These are phyloP conservation scores for Psittacula cyanocephala DNA, from an alignment of 2,113 vertebrate species.

Conservation along the genomic window DNA sequence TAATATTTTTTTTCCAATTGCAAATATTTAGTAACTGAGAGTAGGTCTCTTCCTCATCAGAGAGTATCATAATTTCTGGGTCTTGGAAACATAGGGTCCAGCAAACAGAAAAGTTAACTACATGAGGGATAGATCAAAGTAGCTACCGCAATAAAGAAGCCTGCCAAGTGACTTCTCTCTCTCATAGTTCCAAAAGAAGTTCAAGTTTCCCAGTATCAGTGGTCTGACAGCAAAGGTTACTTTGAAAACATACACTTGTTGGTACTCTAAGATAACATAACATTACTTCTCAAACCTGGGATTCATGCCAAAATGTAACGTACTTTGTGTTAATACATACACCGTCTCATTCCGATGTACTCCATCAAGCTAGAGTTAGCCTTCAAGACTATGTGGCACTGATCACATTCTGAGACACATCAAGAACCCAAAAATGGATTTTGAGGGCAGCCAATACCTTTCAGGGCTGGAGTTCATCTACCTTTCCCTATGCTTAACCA, in stretches of 20 bases:
- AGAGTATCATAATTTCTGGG: neutral
- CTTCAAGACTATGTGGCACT: neutral
- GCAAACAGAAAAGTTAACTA: neutral
- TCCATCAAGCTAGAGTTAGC: neutral
- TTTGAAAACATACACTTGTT: neutral
- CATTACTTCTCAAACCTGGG: neutral
- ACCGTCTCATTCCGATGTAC: neutral
- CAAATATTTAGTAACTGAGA: neutral
- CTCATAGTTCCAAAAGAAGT: neutral
- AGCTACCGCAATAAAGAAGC: neutral
- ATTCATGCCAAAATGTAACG: neutral
- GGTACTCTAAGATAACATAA: neutral
- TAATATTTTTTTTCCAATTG: neutral
- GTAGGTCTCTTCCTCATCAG: neutral
- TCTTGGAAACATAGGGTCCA: neutral
- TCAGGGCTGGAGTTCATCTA: neutral
- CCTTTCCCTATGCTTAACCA: neutral
- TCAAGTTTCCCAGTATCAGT: neutral
- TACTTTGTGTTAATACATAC: neutral
- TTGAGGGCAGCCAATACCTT: neutral
- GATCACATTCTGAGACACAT: rapidly evolving
- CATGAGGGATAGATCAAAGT: neutral
- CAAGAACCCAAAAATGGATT: neutral
- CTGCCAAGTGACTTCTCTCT: neutral
- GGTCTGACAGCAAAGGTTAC: neutral